Evolutionary conservation across 2,888 invertebrate species (phyloP).

Genomic region (Idaea straminata): DNA sequence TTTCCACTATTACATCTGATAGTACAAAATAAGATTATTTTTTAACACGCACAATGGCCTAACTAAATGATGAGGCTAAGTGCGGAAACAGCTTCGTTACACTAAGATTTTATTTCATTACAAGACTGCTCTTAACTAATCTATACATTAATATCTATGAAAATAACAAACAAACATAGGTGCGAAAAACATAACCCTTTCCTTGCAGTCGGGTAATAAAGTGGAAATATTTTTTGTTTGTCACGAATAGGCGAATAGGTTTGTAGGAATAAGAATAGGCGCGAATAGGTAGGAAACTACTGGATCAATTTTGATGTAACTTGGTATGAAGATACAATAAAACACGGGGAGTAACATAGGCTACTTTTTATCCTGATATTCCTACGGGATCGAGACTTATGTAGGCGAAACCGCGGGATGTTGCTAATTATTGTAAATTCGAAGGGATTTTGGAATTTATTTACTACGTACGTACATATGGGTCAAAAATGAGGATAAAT

Average conservation of each 20-base stretch:
- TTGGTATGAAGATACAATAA: not conserved
- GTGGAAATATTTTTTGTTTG: not conserved
- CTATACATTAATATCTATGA: not conserved
- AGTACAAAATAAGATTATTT: conserved; percentile 18
- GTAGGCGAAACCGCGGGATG: no score
- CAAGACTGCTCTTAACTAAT: not conserved
- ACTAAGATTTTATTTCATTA: not conserved
- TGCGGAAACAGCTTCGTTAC: no score
- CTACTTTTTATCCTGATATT: no score
- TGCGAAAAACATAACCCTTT: not conserved
- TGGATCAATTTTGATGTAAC: conserved; percentile 25
- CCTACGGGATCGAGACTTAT: no score
- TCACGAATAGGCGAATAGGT: not conserved
- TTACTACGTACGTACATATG: not conserved
- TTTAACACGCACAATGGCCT: no score
- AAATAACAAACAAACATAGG: not conserved
- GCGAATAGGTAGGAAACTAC: not conserved
- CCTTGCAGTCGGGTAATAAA: not conserved
- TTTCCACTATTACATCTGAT: conserved; percentile 78
- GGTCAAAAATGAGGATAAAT: not conserved
- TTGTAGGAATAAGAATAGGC: not conserved
- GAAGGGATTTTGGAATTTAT: no score
- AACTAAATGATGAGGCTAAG: no score
- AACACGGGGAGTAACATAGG: not conserved
- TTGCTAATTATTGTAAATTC: not conserved